Percentiles rank a stretch among this genome's conserved stretches.
Evolutionary conservation across 2,797 vertebrate genomes (phyloP).

Genomic region (Falco biarmicus): DNA sequence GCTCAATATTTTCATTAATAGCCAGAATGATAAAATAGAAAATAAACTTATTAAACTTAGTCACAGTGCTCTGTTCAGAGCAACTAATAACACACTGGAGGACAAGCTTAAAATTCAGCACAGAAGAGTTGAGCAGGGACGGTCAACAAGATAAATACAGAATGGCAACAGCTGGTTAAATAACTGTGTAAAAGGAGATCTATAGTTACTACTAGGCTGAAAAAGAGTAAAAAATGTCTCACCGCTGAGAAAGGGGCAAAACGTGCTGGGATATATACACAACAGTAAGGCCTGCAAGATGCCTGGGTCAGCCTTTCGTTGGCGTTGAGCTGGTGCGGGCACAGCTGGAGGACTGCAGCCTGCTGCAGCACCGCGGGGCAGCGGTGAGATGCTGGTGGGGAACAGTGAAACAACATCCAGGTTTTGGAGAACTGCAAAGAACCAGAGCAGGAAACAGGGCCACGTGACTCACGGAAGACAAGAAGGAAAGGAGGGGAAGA

Average conservation of each 20-base stretch:
- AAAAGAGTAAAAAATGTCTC: background rate
- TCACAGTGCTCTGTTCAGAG: background rate
- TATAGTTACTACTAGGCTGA: background rate
- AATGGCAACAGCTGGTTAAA: background rate
- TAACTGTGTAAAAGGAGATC: background rate
- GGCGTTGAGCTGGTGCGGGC: background rate
- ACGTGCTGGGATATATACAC: background rate
- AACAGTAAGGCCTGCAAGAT: background rate
- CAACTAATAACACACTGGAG: background rate
- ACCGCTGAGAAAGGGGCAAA: background rate
- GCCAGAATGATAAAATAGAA: background rate
- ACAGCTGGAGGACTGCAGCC: background rate
- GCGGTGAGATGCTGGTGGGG: background rate
- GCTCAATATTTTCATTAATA: constrained; percentile 21
- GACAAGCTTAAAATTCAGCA: background rate
- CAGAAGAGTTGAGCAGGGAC: background rate
- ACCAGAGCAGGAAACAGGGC: background rate
- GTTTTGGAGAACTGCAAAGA: background rate
- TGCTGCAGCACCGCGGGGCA: background rate
- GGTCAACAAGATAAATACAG: background rate
- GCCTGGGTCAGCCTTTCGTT: background rate
- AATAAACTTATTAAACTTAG: background rate
- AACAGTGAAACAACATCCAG: accelerated
- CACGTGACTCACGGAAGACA: background rate
- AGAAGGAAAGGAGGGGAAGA: background rate